phyloP scores from a whole-genome alignment of 2,888 invertebrate species.

The Bugulina stolonifera region DNA sequence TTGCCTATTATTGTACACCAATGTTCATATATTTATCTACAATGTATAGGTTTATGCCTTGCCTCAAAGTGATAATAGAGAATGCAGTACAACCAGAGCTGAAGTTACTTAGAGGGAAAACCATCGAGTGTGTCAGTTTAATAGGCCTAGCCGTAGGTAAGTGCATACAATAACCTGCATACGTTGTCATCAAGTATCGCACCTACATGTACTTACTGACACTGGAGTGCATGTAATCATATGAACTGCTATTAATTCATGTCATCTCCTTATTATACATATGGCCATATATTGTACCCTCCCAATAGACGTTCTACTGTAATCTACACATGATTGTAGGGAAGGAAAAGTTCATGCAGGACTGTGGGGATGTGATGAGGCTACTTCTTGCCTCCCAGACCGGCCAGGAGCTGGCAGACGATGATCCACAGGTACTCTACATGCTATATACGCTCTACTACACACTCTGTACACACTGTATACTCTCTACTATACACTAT shows the following conservation, averaged over 20 bases:
- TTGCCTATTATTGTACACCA: too few species aligned
- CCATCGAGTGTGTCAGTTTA: slow-evolving; percentile 96
- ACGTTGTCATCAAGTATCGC: too few species aligned
- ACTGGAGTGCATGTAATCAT: too few species aligned
- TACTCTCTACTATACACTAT: background rate
- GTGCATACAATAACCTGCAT: slow-evolving; percentile 10
- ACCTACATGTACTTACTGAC: too few species aligned
- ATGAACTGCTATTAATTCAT: too few species aligned
- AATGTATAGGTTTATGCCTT: slow-evolving; percentile 68
- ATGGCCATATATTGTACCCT: background rate
- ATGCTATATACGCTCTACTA: background rate
- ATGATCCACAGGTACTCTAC: slow-evolving; percentile 72
- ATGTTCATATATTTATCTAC: too few species aligned
- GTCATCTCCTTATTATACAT: too few species aligned
- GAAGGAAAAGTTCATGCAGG: slow-evolving; percentile 65
- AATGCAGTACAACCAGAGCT: slow-evolving; percentile 74
- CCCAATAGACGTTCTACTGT: too few species aligned
- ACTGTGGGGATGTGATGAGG: slow-evolving; percentile 93
- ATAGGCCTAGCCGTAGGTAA: slow-evolving; percentile 69
- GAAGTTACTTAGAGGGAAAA: slow-evolving; percentile 88
- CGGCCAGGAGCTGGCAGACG: slow-evolving; percentile 74
- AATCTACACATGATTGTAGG: too few species aligned
- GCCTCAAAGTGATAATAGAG: slow-evolving; percentile 91
- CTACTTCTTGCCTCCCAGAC: slow-evolving; percentile 83
- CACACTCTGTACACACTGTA: background rate